Evolutionary conservation across 2,797 vertebrate genomes (phyloP).

Genomic region (Taenioides sp.): DNA sequence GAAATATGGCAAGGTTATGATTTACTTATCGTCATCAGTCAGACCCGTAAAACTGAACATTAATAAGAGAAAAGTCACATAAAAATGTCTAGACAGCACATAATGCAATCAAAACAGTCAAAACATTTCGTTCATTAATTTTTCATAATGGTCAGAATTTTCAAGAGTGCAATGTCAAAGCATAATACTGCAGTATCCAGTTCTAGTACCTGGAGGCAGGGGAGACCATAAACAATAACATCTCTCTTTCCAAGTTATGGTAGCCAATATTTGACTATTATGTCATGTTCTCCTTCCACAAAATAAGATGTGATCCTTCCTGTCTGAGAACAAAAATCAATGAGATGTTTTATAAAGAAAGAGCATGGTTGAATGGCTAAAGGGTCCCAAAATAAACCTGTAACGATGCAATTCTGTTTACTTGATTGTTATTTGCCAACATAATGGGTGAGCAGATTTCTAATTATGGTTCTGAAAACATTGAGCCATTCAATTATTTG

Average conservation of each 20-base stretch:
- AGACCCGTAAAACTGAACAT: slow-evolving; percentile 39
- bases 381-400: not conserved
- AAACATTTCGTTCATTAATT: no score
- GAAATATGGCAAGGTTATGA: not conserved
- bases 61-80: not conserved
- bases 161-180: no score
- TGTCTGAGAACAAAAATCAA: slow-evolving; percentile 27
- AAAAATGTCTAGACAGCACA: no score
- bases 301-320: slow-evolving; percentile 26
- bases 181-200: slow-evolving; percentile 12
- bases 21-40: not conserved
- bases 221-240: slow-evolving; percentile 30
- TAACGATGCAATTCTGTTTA: not conserved
- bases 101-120: no score
- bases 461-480: slow-evolving; percentile 14
- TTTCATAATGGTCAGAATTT: no score
- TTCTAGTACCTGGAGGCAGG: slow-evolving; percentile 29
- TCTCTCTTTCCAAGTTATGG: slow-evolving; percentile 20
- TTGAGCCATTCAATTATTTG: slow-evolving; percentile 18
- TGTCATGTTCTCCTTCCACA: slow-evolving; percentile 22
- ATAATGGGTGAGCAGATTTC: slow-evolving; percentile 10
- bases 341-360: slow-evolving; percentile 17
- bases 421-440: slow-evolving; percentile 21
- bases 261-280: slow-evolving; percentile 46
- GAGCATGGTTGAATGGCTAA: not conserved